Conservation (phyloP, 2,888 invertebrate species). For the Leptopterna dolabrata region DNA sequence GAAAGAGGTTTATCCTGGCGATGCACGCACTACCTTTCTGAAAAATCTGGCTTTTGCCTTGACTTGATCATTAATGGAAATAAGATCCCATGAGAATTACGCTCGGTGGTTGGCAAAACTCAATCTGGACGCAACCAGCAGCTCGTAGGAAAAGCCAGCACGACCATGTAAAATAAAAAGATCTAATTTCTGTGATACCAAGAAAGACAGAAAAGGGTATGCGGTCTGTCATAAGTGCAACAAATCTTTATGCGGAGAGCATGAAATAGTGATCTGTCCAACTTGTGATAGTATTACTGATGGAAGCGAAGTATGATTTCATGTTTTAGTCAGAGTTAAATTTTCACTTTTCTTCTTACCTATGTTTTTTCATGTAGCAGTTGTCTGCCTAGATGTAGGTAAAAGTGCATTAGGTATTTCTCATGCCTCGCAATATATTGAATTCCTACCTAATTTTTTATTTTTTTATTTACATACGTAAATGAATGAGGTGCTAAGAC, state of each 20-base stretch:
- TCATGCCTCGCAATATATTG: no score
- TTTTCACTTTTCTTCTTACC: no score
- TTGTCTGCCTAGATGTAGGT: no score
- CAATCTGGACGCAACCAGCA: neutral
- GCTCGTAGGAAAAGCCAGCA: neutral
- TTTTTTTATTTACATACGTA: no score
- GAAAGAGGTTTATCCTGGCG: neutral
- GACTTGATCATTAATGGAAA: slow-evolving; percentile 16
- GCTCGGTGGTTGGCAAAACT: neutral
- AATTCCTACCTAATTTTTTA: no score
- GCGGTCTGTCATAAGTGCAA: slow-evolving; percentile 23
- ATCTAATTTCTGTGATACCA: slow-evolving; percentile 26
- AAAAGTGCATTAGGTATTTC: no score
- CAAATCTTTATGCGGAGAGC: slow-evolving; percentile 31
- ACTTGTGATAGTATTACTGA: neutral
- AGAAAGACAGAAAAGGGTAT: slow-evolving; percentile 43
- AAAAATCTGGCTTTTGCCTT: slow-evolving; percentile 31
- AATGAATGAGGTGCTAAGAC: no score
- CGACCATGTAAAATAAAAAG: slow-evolving; percentile 20
- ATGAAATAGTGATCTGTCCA: slow-evolving; percentile 9
- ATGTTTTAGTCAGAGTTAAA: no score
- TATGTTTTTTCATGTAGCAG: no score
- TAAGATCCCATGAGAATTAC: slow-evolving; percentile 14
- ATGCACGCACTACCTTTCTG: neutral
- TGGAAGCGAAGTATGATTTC: neutral